Evolutionary conservation across 2,888 invertebrate species (phyloP).

Genomic region (Diachrysia chrysitis): DNA sequence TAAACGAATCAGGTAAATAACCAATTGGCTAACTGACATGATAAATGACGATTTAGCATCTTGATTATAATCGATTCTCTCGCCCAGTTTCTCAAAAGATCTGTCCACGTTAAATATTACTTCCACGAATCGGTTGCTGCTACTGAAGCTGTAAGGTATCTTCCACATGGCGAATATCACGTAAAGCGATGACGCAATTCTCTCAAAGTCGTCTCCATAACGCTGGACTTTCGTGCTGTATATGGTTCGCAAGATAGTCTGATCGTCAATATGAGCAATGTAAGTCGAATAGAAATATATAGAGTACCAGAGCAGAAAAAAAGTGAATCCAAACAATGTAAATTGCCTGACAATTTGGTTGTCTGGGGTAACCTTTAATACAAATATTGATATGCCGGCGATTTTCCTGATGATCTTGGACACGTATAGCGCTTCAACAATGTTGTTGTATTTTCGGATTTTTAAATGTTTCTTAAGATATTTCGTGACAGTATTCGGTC

Average conservation of each 20-base stretch:
- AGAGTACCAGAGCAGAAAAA: constrained; percentile 62
- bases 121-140: constrained; percentile 59
- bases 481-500: constrained; percentile 30
- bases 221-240: constrained; percentile 74
- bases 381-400: constrained; percentile 65
- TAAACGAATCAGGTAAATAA: constrained; percentile 61
- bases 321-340: constrained; percentile 62
- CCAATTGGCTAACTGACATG: constrained; percentile 59
- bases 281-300: constrained; percentile 70
- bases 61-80: constrained; percentile 64
- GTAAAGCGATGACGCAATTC: constrained; percentile 62
- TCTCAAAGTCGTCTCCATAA: constrained; percentile 77
- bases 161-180: constrained; percentile 71
- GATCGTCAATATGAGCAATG: constrained; percentile 65
- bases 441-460: constrained; percentile 62
- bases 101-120: constrained; percentile 69
- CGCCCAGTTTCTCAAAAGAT: constrained; percentile 65
- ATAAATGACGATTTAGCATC: constrained; percentile 58
- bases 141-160: constrained; percentile 67
- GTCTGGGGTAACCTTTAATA: constrained; percentile 39
- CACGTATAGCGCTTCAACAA: constrained; percentile 64
- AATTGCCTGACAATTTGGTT: constrained; percentile 57
- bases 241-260: constrained; percentile 72
- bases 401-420: constrained; percentile 64
- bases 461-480: constrained; percentile 41